Evolutionary conservation across 2,113 vertebrate species (phyloP).

Genomic region (Eptatretus burgeri): DNA sequence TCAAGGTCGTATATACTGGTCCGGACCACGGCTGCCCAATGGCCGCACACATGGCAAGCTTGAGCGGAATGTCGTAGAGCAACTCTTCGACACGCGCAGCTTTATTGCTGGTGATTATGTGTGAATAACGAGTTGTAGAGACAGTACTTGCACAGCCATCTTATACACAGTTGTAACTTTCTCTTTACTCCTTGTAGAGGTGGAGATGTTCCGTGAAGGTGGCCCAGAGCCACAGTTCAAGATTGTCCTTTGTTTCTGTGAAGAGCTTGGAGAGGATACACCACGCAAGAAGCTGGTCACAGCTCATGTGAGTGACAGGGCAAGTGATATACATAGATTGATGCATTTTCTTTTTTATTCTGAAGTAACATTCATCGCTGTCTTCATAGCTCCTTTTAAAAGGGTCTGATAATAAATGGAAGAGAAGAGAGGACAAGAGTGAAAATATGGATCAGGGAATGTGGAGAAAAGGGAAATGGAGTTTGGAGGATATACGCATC

Average conservation of each 20-base stretch:
- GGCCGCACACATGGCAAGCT: not conserved
- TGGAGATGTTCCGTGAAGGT: not conserved
- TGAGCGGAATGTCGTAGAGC: not conserved
- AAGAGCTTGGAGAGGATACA: not conserved
- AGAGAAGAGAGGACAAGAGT: too few species aligned
- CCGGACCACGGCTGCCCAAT: not conserved
- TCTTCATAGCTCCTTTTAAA: too few species aligned
- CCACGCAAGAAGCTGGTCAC: not conserved
- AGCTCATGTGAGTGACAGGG: not conserved
- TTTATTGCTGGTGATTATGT: not conserved
- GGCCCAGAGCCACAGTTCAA: not conserved
- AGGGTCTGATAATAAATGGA: too few species aligned
- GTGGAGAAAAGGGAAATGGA: too few species aligned
- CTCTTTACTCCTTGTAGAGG: not conserved
- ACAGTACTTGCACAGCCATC: too few species aligned
- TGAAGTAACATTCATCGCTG: too few species aligned
- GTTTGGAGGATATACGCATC: too few species aligned
- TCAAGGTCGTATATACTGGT: not conserved
- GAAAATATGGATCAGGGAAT: too few species aligned
- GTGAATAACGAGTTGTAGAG: too few species aligned
- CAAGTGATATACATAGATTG: not conserved
- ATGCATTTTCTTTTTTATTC: too few species aligned
- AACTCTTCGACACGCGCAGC: not conserved
- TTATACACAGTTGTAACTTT: not conserved
- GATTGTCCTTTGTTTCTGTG: slow-evolving; percentile 2